Evolutionary conservation across 2,797 vertebrate genomes (phyloP).

Genomic region (Pterois miles): DNA sequence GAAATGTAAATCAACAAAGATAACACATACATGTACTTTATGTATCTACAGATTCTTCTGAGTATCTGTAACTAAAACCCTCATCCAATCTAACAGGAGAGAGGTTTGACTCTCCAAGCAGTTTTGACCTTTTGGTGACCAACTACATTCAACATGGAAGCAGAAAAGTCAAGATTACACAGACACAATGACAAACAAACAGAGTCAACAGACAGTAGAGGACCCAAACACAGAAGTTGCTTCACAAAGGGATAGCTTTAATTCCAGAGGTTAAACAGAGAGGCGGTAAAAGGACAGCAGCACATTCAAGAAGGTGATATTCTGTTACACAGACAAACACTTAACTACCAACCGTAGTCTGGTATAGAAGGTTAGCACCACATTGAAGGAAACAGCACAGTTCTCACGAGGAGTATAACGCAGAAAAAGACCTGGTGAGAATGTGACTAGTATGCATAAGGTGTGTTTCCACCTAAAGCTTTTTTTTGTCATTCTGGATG

Average conservation of each 20-base stretch:
- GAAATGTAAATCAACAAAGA: not conserved
- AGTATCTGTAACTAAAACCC: not conserved
- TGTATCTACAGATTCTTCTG: not conserved
- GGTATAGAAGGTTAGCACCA: conserved; percentile 69
- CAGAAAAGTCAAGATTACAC: conserved; percentile 1
- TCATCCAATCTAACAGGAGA: not conserved
- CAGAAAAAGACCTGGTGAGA: conserved; percentile 43
- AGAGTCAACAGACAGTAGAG: conserved; percentile 50
- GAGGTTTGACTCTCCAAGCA: not conserved
- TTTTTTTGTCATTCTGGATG: conserved; percentile 7
- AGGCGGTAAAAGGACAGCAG: conserved; percentile 67
- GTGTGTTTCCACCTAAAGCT: conserved; percentile 26
- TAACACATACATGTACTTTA: not conserved
- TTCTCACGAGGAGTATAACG: conserved; percentile 53
- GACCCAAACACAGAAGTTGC: conserved; percentile 57
- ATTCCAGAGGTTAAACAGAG: conserved; percentile 74
- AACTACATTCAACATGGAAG: not conserved
- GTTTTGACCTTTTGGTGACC: not conserved
- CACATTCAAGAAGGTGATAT: conserved; percentile 63
- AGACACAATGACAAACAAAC: not conserved
- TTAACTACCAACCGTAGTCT: conserved; percentile 26
- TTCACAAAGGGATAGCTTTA: conserved; percentile 71
- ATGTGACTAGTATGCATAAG: conserved; percentile 49
- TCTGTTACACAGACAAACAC: conserved; percentile 65
- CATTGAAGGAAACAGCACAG: conserved; percentile 52